These are phyloP conservation scores for Meteorus sp. DNA, from an alignment of 1,140 invertebrate genomes.

Conservation along the genomic window DNA sequence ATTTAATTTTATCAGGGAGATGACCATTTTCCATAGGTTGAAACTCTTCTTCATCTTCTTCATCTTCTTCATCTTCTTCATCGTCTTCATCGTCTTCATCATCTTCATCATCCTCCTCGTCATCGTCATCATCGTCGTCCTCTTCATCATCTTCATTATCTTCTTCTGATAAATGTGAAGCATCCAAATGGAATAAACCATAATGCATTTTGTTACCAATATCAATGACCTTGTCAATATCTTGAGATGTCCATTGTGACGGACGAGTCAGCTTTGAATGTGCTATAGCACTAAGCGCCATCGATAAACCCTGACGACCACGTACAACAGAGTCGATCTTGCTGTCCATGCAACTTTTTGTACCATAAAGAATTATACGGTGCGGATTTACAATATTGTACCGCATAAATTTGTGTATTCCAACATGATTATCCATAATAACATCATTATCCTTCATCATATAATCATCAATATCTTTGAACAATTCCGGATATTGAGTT, in stretches of 20 bases:
- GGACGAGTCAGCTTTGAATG: slow-evolving; percentile 37
- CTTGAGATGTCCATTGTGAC: slow-evolving; percentile 37
- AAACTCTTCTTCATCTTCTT: slow-evolving; percentile 23
- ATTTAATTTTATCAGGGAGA: slow-evolving; percentile 42
- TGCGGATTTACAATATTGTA: slow-evolving; percentile 41
- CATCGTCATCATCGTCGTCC: slow-evolving; percentile 22
- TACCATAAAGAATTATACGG: slow-evolving; percentile 40
- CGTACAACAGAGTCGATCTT: slow-evolving; percentile 29
- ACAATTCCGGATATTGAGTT: slow-evolving; percentile 44
- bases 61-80: slow-evolving; percentile 28
- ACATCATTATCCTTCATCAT: slow-evolving; percentile 36
- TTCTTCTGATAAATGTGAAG: not conserved
- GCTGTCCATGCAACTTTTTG: slow-evolving; percentile 35
- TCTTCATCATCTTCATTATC: slow-evolving; percentile 16
- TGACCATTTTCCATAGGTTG: too few relatives aligned
- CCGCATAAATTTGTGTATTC: slow-evolving; percentile 8
- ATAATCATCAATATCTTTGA: slow-evolving; percentile 38
- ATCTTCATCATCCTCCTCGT: slow-evolving; percentile 26
- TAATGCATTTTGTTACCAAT: slow-evolving; percentile 34
- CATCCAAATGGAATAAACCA: slow-evolving; percentile 29
- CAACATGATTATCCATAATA: not conserved
- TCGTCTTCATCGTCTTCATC: slow-evolving; percentile 20
- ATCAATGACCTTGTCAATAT: slow-evolving; percentile 45
- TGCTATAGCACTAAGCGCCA: slow-evolving; percentile 36
- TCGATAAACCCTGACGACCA: slow-evolving; percentile 43